Conservation (phyloP, 2,797 vertebrate genomes). For the Myripristis murdjan region DNA sequence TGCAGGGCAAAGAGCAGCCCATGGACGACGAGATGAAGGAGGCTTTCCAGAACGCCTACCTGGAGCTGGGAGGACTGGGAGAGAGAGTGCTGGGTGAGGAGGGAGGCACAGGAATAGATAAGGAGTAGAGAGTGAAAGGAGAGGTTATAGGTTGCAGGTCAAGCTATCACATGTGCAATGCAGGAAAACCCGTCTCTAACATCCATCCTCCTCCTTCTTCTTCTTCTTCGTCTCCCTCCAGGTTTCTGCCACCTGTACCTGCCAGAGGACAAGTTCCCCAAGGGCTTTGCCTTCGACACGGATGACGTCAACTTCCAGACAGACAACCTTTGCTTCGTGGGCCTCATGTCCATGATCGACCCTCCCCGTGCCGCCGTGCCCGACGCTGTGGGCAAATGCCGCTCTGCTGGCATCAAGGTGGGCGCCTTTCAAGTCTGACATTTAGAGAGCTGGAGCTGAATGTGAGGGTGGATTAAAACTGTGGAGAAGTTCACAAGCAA, state of each 20-base stretch:
- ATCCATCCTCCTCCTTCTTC: too few relatives aligned
- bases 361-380: conserved; percentile 96
- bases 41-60: conserved; percentile 94
- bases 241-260: conserved; percentile 90
- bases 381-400: conserved; percentile 96
- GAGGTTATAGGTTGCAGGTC: too few relatives aligned
- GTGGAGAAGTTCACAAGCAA: too few relatives aligned
- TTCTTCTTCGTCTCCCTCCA: too few relatives aligned
- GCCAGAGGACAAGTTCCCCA: conserved; percentile 89
- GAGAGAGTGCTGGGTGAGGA: conserved; percentile 88
- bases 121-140: too few relatives aligned
- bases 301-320: conserved; percentile 91
- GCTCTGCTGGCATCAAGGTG: conserved; percentile 96
- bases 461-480: too few relatives aligned
- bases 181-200: too few relatives aligned
- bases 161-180: too few relatives aligned
- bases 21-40: conserved; percentile 95
- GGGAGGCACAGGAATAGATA: too few relatives aligned
- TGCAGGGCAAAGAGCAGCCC: conserved; percentile 92
- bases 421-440: too few relatives aligned
- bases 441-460: too few relatives aligned
- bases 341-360: conserved; percentile 97
- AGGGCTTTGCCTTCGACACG: conserved; percentile 89
- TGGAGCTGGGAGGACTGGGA: conserved; percentile 93
- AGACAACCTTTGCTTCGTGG: conserved; percentile 91